Evolutionary conservation across 2,888 invertebrate species (phyloP).

Genomic region (Malthinus flaveolus): DNA sequence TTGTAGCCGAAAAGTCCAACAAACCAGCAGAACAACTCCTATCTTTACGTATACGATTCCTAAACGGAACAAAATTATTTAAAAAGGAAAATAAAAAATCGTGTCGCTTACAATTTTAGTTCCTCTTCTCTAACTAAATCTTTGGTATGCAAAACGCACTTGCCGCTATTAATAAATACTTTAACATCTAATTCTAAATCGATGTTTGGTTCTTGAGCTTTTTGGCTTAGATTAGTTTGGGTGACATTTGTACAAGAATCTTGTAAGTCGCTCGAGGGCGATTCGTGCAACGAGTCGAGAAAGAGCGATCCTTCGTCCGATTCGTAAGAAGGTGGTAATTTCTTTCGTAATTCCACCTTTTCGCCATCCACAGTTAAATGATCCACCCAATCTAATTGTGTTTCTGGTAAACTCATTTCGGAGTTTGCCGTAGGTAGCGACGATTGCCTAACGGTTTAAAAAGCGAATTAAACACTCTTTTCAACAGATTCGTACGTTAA

Average conservation of each 20-base stretch:
- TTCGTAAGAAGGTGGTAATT: constrained; percentile 51
- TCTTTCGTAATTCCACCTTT: constrained; percentile 65
- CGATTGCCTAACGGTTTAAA: constrained; percentile 61
- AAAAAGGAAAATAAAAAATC: constrained; percentile 8
- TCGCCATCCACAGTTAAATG: constrained; percentile 68
- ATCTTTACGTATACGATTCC: constrained; percentile 71
- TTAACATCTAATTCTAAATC: constrained; percentile 96
- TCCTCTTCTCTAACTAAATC: constrained; percentile 71
- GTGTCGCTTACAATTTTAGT: constrained; percentile 56
- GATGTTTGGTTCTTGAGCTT: constrained; percentile 84
- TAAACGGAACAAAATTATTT: constrained; percentile 19
- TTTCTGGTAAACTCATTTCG: constrained; percentile 66
- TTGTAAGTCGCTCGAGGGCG: constrained; percentile 35
- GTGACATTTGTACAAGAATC: constrained; percentile 20
- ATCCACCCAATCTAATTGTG: constrained; percentile 62
- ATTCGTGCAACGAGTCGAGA: constrained; percentile 48
- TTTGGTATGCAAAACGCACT: constrained; percentile 94
- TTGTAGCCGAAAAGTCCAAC: constrained; percentile 47
- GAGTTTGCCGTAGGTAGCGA: constrained; percentile 77
- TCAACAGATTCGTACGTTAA: not conserved
- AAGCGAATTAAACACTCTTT: constrained; percentile 8
- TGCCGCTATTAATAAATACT: constrained; percentile 94
- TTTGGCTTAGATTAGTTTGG: constrained; percentile 54
- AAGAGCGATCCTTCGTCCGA: constrained; percentile 48
- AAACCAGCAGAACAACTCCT: constrained; percentile 57